phyloP scores from a whole-genome alignment of 2,888 invertebrate species.

The Agonopterix subpropinquella region DNA sequence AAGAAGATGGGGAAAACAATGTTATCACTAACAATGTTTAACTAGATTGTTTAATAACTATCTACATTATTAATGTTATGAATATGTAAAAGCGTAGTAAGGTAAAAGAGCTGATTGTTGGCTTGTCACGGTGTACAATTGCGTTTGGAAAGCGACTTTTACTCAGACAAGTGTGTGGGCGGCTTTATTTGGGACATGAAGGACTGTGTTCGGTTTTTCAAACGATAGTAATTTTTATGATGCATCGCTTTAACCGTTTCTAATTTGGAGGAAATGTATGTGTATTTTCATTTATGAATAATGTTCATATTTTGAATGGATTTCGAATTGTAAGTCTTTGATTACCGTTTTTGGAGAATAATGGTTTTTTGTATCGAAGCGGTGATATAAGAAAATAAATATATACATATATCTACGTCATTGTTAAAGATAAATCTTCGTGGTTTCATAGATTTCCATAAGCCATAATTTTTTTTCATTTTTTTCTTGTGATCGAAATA shows the following conservation, averaged over 20 bases:
- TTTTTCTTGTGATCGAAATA: too few species aligned
- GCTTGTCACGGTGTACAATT: constrained; percentile 46
- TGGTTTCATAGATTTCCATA: too few species aligned
- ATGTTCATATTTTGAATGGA: constrained; percentile 7
- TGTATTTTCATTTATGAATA: constrained; percentile 8
- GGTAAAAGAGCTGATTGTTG: constrained; percentile 35
- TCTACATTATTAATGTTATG: not conserved
- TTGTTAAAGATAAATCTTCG: too few species aligned
- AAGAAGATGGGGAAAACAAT: too few species aligned
- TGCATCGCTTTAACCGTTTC: constrained; percentile 36
- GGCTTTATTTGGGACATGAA: constrained; percentile 46
- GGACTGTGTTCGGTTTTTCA: constrained; percentile 39
- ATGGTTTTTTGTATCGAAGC: too few species aligned
- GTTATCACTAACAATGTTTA: too few species aligned
- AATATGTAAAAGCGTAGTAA: constrained; percentile 10
- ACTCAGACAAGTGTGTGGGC: constrained; percentile 49
- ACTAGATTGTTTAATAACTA: too few species aligned
- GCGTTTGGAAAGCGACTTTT: constrained; percentile 63
- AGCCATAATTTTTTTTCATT: too few species aligned
- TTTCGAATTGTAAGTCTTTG: not conserved
- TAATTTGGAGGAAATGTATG: constrained; percentile 22
- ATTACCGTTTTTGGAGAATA: not conserved
- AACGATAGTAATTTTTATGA: constrained; percentile 44
- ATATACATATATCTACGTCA: too few species aligned
- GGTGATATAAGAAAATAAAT: too few species aligned